Percentiles rank a stretch among this genome's conserved stretches.
Evolutionary conservation across 2,113 vertebrate species (phyloP).

Genomic region (Ginglymostoma cirratum): DNA sequence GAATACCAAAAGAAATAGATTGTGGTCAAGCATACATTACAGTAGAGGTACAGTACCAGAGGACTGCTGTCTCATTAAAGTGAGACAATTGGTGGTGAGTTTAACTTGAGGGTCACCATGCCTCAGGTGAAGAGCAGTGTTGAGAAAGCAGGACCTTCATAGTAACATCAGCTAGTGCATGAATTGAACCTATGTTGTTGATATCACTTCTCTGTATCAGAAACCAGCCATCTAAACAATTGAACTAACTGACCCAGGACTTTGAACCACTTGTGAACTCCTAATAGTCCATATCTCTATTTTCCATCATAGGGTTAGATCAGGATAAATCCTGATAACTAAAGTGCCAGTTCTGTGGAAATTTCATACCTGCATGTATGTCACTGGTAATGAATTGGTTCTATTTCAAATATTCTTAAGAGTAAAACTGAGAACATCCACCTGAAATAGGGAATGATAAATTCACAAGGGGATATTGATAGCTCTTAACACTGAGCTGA

Average conservation of each 20-base stretch:
- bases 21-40: neutral
- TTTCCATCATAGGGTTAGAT: neutral
- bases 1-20: neutral
- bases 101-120: too few relatives aligned
- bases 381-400: neutral
- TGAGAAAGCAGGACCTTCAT: too few relatives aligned
- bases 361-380: neutral
- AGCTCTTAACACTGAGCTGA: neutral
- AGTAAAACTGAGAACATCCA: neutral
- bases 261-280: too few relatives aligned
- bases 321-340: neutral
- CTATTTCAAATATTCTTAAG: neutral
- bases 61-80: too few relatives aligned
- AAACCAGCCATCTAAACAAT: too few relatives aligned
- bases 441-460: neutral
- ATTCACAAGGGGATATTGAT: neutral
- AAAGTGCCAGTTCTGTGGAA: neutral
- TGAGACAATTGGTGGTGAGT: too few relatives aligned
- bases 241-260: too few relatives aligned
- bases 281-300: neutral
- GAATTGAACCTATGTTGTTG: too few relatives aligned
- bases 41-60: too few relatives aligned
- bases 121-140: too few relatives aligned
- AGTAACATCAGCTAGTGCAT: too few relatives aligned
- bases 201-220: too few relatives aligned